phyloP scores from a whole-genome alignment of 2,797 vertebrate species.

The Champsocephalus esox region DNA sequence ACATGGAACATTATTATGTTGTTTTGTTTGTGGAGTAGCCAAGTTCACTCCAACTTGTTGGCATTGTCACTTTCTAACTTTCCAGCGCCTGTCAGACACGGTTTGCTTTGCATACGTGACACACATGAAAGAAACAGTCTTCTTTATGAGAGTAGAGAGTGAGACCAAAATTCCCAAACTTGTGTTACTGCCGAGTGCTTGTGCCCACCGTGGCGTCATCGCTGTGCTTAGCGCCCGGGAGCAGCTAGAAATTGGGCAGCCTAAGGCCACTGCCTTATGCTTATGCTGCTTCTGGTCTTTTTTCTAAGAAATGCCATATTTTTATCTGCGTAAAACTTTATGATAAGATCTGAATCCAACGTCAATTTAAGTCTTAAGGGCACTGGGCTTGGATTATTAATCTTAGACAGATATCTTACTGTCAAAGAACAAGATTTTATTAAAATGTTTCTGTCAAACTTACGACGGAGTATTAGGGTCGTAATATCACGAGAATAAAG shows the following conservation, averaged over 20 bases:
- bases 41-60: constrained; percentile 35
- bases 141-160: constrained; percentile 62
- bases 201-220: constrained; percentile 51
- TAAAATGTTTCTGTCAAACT: background rate
- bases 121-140: constrained; percentile 43
- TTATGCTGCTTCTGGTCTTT: constrained; percentile 10
- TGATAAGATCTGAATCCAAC: constrained; percentile 4
- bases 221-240: constrained; percentile 25
- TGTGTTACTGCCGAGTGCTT: constrained; percentile 49
- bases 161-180: constrained; percentile 76
- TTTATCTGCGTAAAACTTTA: constrained; percentile 1
- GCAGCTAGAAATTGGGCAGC: constrained; percentile 24
- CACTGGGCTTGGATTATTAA: background rate
- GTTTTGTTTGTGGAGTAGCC: constrained; percentile 38
- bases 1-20: constrained; percentile 41
- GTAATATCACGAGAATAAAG: too few relatives aligned
- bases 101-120: constrained; percentile 59
- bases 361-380: background rate
- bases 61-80: constrained; percentile 59
- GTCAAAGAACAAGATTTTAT: background rate
- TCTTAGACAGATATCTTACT: background rate
- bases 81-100: constrained; percentile 53
- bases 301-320: background rate
- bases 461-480: background rate
- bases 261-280: background rate